A percentile compares a stretch with the other conserved stretches of the same genome.
Conservation (phyloP, 23 tunicate genomes). For the Clavelina lepadiformis region DNA sequence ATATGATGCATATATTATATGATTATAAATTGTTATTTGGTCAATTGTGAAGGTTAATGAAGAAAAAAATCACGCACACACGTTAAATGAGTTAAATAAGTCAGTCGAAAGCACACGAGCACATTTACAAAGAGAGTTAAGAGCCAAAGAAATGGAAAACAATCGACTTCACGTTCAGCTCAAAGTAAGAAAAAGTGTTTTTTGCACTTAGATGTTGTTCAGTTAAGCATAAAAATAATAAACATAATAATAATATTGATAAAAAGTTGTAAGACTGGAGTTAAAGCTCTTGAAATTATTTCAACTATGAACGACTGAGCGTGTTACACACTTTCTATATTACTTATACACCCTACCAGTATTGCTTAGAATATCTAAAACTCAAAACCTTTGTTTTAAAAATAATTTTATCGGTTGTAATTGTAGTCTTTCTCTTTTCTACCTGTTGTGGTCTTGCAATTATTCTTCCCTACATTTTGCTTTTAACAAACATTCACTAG, state of each 20-base stretch:
- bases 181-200: conserved; percentile 26
- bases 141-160: conserved; percentile 84
- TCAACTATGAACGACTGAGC: not conserved
- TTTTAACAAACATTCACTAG: conserved; percentile 9
- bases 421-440: no score
- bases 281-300: not conserved
- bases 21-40: no score
- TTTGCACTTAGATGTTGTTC: not conserved
- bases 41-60: conserved; percentile 67
- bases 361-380: no score
- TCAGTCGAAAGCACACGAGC: conserved; percentile 87
- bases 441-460: no score
- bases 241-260: not conserved
- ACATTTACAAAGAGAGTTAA: conserved; percentile 79
- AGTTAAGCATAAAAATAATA: not conserved
- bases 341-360: no score
- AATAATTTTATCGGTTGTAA: no score
- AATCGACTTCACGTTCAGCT: conserved; percentile 82
- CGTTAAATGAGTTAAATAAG: conserved; percentile 74
- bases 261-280: not conserved
- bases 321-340: no score
- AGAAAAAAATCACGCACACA: conserved; percentile 66
- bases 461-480: not conserved
- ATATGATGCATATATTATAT: no score
- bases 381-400: no score